Conservation (phyloP, 2,113 vertebrate species). For the Oryzias melastigma region DNA sequence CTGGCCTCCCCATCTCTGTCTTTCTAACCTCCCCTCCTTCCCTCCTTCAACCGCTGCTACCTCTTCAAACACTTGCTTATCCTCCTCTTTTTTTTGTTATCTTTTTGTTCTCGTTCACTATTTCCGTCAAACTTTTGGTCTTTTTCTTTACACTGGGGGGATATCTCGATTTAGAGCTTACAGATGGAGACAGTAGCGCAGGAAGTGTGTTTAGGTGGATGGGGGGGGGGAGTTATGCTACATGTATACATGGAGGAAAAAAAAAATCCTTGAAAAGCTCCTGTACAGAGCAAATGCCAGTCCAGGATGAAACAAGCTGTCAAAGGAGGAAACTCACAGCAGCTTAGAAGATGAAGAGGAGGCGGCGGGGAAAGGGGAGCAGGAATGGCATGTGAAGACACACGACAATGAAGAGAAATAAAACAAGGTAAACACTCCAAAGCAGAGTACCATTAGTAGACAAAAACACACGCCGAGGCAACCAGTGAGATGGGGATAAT, state of each 20-base stretch:
- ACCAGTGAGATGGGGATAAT: slow-evolving; percentile 40
- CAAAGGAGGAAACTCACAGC: slow-evolving; percentile 45
- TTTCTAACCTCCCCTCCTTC: slow-evolving; percentile 23
- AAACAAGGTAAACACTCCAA: slow-evolving; percentile 37
- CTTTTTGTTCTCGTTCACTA: slow-evolving; percentile 2
- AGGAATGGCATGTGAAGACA: slow-evolving; percentile 36
- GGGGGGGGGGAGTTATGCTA: neutral
- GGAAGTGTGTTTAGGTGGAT: neutral
- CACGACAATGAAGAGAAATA: slow-evolving; percentile 34
- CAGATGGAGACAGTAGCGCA: slow-evolving; percentile 57
- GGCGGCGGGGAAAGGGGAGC: slow-evolving; percentile 10
- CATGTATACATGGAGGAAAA: neutral
- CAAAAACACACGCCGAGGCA: slow-evolving; percentile 23
- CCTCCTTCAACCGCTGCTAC: neutral
- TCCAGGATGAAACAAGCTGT: slow-evolving; percentile 59
- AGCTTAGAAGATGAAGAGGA: slow-evolving; percentile 54
- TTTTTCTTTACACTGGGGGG: slow-evolving; percentile 36
- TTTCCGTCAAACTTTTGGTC: slow-evolving; percentile 55
- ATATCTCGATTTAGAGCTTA: slow-evolving; percentile 65
- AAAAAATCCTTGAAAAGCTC: slow-evolving; percentile 20
- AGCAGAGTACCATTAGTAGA: slow-evolving; percentile 21
- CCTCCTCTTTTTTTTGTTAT: slow-evolving; percentile 14
- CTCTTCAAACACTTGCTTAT: neutral
- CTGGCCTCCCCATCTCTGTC: slow-evolving; percentile 46
- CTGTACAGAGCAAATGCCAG: slow-evolving; percentile 30